phyloP scores from a whole-genome alignment of 2,113 vertebrate species.

The Romanogobio albipinnatus region DNA sequence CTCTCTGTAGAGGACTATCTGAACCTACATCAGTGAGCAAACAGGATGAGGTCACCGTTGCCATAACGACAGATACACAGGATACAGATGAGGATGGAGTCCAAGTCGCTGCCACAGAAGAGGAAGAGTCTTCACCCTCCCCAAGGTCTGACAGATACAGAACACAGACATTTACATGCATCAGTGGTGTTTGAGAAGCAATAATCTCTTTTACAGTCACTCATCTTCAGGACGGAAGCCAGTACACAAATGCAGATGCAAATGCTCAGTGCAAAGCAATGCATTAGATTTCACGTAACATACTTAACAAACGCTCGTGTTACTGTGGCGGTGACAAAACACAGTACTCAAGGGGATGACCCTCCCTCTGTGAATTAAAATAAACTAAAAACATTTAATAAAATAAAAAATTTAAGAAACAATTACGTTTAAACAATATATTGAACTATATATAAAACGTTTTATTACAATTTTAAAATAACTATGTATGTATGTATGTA shows the following conservation, averaged over 20 bases:
- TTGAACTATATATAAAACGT: too few relatives aligned
- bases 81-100: constrained; percentile 31
- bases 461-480: too few relatives aligned
- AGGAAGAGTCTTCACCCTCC: background rate
- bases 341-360: background rate
- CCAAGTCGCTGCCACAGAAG: background rate
- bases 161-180: background rate
- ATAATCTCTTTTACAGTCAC: background rate
- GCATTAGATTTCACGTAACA: background rate
- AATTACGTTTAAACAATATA: too few relatives aligned
- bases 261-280: background rate
- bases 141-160: constrained; percentile 37
- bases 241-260: background rate
- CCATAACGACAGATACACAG: constrained; percentile 1
- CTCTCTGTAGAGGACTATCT: background rate
- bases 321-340: background rate
- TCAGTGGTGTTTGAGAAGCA: too few relatives aligned
- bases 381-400: too few relatives aligned
- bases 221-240: background rate
- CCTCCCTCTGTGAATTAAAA: too few relatives aligned
- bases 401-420: too few relatives aligned
- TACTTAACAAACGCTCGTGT: background rate
- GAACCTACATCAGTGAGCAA: constrained; percentile 40
- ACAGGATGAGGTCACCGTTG: constrained; percentile 34
- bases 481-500: background rate